Evolutionary conservation across 1,140 invertebrate genomes (phyloP).

Genomic region (honey bee (Apis mellifera)): DNA sequence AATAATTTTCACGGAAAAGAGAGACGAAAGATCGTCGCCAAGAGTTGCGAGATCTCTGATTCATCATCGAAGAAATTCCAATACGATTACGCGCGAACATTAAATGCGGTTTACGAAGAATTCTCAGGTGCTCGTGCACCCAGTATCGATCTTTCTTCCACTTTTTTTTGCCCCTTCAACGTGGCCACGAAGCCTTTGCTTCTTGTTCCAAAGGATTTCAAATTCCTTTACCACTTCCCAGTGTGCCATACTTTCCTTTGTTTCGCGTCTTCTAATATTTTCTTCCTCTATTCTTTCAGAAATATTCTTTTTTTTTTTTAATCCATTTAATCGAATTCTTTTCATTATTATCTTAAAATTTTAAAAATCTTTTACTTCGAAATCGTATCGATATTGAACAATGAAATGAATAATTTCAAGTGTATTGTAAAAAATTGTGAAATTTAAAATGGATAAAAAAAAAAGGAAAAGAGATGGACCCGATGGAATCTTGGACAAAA

Average conservation of each 20-base stretch:
- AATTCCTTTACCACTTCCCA: constrained; percentile 6
- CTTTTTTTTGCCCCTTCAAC: background rate
- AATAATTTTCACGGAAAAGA: background rate
- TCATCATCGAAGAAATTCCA: constrained; percentile 60
- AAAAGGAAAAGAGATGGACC: no score
- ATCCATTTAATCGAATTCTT: no score
- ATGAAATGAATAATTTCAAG: no score
- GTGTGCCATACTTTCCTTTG: background rate
- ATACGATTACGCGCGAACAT: constrained; percentile 41
- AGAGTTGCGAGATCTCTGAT: constrained; percentile 49
- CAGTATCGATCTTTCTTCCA: constrained; percentile 30
- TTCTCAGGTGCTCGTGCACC: constrained; percentile 24
- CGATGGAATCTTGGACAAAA: no score
- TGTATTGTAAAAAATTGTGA: no score
- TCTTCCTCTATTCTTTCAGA: background rate
- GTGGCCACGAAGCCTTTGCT: background rate
- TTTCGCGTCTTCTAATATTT: background rate
- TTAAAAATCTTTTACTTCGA: no score
- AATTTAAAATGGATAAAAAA: no score
- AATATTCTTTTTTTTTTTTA: no score
- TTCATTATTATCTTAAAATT: no score
- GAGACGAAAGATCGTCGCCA: background rate
- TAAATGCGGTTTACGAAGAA: constrained; percentile 40
- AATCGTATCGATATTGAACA: no score
- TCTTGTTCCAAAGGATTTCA: background rate